Conservation (phyloP, 2,797 vertebrate genomes). For the Kryptopterus vitreolus region DNA sequence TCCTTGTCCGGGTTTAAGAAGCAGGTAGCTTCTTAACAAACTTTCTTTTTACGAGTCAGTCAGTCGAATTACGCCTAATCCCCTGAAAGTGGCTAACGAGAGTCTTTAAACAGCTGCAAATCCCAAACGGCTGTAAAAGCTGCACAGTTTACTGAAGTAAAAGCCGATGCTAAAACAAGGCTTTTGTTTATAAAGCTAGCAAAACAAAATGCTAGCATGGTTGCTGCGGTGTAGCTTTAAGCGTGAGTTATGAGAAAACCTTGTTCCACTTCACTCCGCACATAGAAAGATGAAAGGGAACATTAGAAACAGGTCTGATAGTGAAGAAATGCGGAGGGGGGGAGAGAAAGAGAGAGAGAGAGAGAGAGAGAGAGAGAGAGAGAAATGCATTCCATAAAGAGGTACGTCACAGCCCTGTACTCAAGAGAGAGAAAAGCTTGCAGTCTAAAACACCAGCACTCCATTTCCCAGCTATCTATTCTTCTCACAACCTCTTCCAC, state of each 20-base stretch:
- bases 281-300: constrained; percentile 16
- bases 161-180: not conserved
- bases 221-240: not conserved
- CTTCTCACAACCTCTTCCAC: not conserved
- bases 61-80: not conserved
- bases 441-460: constrained; percentile 59
- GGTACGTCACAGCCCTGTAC: constrained; percentile 27
- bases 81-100: not conserved
- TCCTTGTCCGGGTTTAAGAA: not conserved
- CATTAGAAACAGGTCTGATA: not conserved
- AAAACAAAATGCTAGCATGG: not conserved
- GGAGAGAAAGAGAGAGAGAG: too few species aligned
- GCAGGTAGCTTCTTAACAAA: not conserved
- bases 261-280: not conserved
- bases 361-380: not conserved
- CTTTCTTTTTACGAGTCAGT: not conserved
- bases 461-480: not conserved
- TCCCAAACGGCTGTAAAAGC: not conserved
- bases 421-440: constrained; percentile 66
- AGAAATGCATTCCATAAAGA: constrained; percentile 24
- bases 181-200: not conserved
- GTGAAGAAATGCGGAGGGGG: not conserved
- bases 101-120: not conserved
- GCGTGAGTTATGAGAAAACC: not conserved
- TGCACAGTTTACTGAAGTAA: not conserved